Percentiles rank a stretch among this genome's conserved stretches.
phyloP scores from a whole-genome alignment of 2,888 invertebrate genomes.

The Scaeva pyrastri region DNA sequence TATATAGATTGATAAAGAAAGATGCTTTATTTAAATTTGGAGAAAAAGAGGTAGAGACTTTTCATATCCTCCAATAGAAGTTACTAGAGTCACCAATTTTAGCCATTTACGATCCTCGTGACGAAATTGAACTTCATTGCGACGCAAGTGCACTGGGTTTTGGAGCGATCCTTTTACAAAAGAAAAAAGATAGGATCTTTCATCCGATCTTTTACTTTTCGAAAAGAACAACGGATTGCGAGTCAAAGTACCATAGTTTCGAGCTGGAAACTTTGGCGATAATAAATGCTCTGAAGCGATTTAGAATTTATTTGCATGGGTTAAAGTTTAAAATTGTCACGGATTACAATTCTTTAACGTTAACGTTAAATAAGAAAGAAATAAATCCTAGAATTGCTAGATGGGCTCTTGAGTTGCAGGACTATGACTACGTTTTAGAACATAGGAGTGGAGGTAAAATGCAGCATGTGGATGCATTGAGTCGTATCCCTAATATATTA shows the following conservation, averaged over 20 bases:
- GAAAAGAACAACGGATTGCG: not conserved
- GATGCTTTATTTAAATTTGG: not conserved
- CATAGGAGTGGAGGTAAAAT: not conserved
- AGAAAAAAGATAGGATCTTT: not conserved
- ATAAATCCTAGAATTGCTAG: too few species aligned
- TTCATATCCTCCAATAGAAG: not conserved
- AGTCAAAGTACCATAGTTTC: not conserved
- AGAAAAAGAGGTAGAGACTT: not conserved
- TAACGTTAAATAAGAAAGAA: too few species aligned
- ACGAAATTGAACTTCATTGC: not conserved
- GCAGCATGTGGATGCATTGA: not conserved
- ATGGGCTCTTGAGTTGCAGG: not conserved
- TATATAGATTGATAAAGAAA: not conserved
- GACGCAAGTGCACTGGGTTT: not conserved
- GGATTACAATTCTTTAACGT: not conserved
- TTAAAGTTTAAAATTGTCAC: not conserved
- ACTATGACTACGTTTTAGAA: not conserved
- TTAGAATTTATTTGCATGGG: not conserved
- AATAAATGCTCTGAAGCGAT: not conserved
- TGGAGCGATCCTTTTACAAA: not conserved
- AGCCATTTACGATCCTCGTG: not conserved
- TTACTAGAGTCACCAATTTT: too few species aligned
- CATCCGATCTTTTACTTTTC: not conserved
- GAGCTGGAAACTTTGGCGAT: not conserved
- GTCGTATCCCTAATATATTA: not conserved